Evolutionary conservation across 2,888 invertebrate species (phyloP).

Genomic region (Pseudoips prasinana): DNA sequence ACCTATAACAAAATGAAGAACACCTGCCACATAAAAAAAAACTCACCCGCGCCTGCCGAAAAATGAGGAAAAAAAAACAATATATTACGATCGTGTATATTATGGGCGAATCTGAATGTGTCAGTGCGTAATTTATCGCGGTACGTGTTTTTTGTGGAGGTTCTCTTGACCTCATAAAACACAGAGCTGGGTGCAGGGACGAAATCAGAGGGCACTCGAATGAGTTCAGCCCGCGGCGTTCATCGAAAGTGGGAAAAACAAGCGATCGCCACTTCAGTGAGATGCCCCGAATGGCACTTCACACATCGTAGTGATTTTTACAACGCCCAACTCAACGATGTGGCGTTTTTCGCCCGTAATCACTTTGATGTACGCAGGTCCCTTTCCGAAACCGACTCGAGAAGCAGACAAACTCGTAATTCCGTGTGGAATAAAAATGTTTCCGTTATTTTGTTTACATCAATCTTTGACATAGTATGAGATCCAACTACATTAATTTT

Average conservation of each 20-base stretch:
- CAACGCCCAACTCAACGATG: conserved; percentile 70
- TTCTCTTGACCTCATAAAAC: conserved; percentile 80
- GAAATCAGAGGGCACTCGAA: conserved; percentile 69
- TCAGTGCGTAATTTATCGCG: conserved; percentile 80
- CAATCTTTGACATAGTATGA: too few species aligned
- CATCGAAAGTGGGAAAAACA: conserved; percentile 79
- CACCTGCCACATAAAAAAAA: conserved; percentile 37
- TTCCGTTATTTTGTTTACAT: conserved; percentile 14
- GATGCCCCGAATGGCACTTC: conserved; percentile 75
- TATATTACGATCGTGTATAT: conserved; percentile 76
- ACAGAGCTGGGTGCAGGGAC: conserved; percentile 66
- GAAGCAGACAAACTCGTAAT: conserved; percentile 20
- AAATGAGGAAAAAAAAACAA: conserved; percentile 61
- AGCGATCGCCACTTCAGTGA: conserved; percentile 78
- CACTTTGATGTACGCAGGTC: conserved; percentile 68
- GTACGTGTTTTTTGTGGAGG: conserved; percentile 76
- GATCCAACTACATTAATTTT: too few species aligned
- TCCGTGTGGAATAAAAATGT: conserved; percentile 30
- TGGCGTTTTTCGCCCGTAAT: conserved; percentile 70
- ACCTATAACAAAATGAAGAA: conserved; percentile 23
- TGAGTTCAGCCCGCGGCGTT: conserved; percentile 60
- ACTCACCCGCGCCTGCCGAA: conserved; percentile 32
- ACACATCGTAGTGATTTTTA: conserved; percentile 80
- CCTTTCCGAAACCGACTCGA: conserved; percentile 30
- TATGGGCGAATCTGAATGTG: conserved; percentile 80